Percentiles rank a stretch among this genome's conserved stretches.
phyloP scores from a whole-genome alignment of 2,113 vertebrate species.

The Pteruthius melanotis region DNA sequence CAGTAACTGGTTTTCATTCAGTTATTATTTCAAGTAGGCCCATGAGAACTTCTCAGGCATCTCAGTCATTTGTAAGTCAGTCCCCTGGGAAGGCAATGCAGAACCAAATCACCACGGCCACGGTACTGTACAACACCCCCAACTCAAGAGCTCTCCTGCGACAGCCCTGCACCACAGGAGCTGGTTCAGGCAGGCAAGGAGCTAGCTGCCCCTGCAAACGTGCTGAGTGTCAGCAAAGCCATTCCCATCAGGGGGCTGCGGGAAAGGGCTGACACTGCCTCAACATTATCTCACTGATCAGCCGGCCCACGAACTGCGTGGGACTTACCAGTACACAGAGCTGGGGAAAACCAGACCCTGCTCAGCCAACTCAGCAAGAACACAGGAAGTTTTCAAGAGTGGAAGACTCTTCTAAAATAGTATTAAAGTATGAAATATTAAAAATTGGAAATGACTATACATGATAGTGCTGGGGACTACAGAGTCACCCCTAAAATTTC shows the following conservation, averaged over 20 bases:
- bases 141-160: not conserved
- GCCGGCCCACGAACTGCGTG: not conserved
- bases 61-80: not conserved
- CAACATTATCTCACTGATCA: not conserved
- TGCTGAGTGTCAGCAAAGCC: not conserved
- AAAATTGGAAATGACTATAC: not conserved
- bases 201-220: not conserved
- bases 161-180: not conserved
- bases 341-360: not conserved
- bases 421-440: not conserved
- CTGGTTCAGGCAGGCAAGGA: not conserved
- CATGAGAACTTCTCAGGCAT: not conserved
- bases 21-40: not conserved
- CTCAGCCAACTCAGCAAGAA: not conserved
- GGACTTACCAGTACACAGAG: not conserved
- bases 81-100: not conserved
- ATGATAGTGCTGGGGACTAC: not conserved
- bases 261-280: conserved; percentile 8
- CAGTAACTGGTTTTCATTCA: conserved; percentile 5
- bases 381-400: not conserved
- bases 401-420: not conserved
- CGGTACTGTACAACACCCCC: accelerated
- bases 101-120: not conserved
- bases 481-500: not conserved
- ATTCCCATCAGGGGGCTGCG: not conserved